Evolutionary conservation across 2,888 invertebrate species (phyloP).

Genomic region (Apamea sordens): DNA sequence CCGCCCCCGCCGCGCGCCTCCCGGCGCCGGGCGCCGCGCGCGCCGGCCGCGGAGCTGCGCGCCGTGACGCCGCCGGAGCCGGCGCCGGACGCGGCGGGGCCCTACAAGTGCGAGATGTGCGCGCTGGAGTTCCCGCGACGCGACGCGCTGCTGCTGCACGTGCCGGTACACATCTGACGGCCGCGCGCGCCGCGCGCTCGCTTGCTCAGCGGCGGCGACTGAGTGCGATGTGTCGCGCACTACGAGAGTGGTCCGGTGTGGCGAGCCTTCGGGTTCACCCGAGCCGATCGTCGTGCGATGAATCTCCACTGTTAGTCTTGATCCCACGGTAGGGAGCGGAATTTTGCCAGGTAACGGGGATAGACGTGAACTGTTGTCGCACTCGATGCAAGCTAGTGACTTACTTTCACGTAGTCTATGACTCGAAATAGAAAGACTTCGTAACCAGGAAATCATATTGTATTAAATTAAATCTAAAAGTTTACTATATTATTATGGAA

Average conservation of each 20-base stretch:
- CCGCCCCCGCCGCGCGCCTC: slow-evolving; percentile 77
- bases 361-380: slow-evolving; percentile 2
- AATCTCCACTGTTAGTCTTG: slow-evolving; percentile 47
- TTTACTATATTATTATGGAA: slow-evolving; percentile 61
- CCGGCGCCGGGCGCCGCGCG: slow-evolving; percentile 78
- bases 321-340: background rate
- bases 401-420: slow-evolving; percentile 35
- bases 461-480: slow-evolving; percentile 57
- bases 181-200: slow-evolving; percentile 29
- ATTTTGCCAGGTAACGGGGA: background rate
- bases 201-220: background rate
- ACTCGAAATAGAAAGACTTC: slow-evolving; percentile 45
- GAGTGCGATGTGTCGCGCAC: background rate
- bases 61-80: slow-evolving; percentile 79
- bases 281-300: slow-evolving; percentile 28
- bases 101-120: slow-evolving; percentile 96
- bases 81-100: slow-evolving; percentile 86
- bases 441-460: slow-evolving; percentile 56
- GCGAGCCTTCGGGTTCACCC: background rate
- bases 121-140: slow-evolving; percentile 93
- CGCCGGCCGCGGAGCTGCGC: slow-evolving; percentile 79
- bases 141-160: slow-evolving; percentile 93
- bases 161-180: slow-evolving; percentile 95
- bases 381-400: slow-evolving; percentile 13
- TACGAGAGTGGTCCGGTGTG: background rate